Percentiles rank a stretch among this genome's conserved stretches.
These are phyloP conservation scores for Pseudorectes ferrugineus DNA, from an alignment of 2,113 vertebrate genomes.

Conservation along the genomic window DNA sequence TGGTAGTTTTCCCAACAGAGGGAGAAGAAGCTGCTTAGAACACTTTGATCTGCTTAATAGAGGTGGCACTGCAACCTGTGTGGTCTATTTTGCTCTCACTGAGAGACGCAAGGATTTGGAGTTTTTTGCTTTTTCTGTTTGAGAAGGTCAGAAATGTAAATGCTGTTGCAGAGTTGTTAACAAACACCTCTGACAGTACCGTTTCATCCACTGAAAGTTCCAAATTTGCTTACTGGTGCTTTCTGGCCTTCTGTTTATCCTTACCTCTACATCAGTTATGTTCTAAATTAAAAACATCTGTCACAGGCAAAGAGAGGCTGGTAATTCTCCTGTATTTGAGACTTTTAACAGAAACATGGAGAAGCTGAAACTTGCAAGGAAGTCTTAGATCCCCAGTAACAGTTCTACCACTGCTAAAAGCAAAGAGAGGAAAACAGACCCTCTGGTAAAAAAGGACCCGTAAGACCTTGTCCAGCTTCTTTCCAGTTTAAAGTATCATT, in stretches of 20 bases:
- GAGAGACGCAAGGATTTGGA: not conserved
- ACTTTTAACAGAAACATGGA: not conserved
- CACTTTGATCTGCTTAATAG: not conserved
- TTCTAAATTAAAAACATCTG: not conserved
- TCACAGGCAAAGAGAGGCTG: not conserved
- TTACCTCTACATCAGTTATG: not conserved
- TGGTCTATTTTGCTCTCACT: not conserved
- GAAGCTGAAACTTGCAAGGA: not conserved
- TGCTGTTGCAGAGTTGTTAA: not conserved
- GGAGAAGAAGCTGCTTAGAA: constrained; percentile 25
- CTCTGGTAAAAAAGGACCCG: not conserved
- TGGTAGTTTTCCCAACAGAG: constrained; percentile 44
- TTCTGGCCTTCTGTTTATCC: not conserved
- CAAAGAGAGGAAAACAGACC: not conserved
- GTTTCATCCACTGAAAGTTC: not conserved
- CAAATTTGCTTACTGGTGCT: not conserved
- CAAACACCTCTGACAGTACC: not conserved
- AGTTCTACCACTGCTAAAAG: not conserved
- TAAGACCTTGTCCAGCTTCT: not conserved
- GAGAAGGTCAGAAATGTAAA: not conserved
- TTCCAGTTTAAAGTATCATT: not conserved
- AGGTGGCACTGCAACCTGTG: constrained; percentile 35
- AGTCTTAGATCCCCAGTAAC: not conserved
- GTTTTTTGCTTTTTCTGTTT: not conserved
- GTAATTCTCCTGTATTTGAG: not conserved